Base-by-base conservation (phyloP, 2,888 invertebrate genomes). In the Portevinia maculata region DNA sequence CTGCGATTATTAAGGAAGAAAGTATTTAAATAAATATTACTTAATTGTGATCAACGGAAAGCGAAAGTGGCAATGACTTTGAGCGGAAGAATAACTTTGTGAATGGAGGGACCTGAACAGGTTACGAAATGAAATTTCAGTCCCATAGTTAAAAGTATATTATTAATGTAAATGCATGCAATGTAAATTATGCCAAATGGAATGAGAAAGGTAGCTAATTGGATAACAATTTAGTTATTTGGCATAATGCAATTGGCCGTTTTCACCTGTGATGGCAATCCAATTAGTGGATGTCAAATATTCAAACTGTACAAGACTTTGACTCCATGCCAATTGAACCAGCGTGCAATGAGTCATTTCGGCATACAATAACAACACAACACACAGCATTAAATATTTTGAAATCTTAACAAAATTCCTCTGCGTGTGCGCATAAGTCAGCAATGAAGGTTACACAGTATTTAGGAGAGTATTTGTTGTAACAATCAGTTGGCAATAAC, bases 21-120 rank as follows among this genome's bases (percentile, higher is more conserved):
- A 71, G 78, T 44, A 28, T 57, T 52, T 39, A 46, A 59, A 28
- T 41, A 71, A 59, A 64, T 50, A 64, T 62, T 70, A 28, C 55
- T 70, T 48, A 60, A 53, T 59, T 50, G 59, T 69, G 8, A 44
- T 50, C 19, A 0, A 19, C 24, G 57, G 50, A 78, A 78, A 78
- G 57, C 48, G 70, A 78, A 71, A 78, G 62, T 62, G 24, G 5
- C 24, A n/a, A n/a, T n/a, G n/a, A 34, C 17, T 13, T 34, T 28
- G 34, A 46, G 13, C 75, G 75, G 75, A 75, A 75, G 59, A 69
- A 30, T 37, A 3, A n/a, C 48, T 9, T n/a, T 9, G 8, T 44
- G 53, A 24, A 30, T 11, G 30, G 13, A 15, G 19, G 34, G 19
- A 30, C 28, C 44, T n/a, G 39, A 17, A 9, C 52, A 17, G 9